Percentiles rank a stretch among this genome's conserved stretches.
Evolutionary conservation across 2,113 vertebrate genomes (phyloP).

Genomic region (Motacilla alba): DNA sequence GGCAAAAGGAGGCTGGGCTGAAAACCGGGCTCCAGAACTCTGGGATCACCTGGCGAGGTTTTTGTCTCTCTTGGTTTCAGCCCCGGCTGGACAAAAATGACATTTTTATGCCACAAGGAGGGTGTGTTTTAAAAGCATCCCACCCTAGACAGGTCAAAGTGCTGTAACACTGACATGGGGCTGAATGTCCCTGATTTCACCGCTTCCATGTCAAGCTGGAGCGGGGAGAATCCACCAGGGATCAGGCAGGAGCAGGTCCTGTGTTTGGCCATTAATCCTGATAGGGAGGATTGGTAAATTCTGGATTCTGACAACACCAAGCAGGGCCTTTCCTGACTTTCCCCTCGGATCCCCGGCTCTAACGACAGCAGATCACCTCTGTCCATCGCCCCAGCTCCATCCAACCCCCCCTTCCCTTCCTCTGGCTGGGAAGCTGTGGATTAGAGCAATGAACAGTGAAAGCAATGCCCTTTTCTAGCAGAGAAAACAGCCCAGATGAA

Average conservation of each 20-base stretch:
- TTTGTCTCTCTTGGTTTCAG: background rate
- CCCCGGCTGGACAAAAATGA: background rate
- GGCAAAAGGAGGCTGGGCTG: background rate
- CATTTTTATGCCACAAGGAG: background rate
- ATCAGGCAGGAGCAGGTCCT: background rate
- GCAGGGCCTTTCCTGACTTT: too few species aligned
- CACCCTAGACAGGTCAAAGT: background rate
- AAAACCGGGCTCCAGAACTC: background rate
- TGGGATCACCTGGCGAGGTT: background rate
- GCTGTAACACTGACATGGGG: background rate
- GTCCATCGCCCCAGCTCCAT: background rate
- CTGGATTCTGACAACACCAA: background rate
- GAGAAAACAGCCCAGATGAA: background rate
- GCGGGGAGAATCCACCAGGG: background rate
- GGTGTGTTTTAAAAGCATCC: background rate
- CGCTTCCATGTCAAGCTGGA: background rate
- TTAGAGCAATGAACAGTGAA: background rate
- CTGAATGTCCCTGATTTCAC: background rate
- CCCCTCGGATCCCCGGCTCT: too few species aligned
- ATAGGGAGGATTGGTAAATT: background rate
- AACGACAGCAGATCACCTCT: background rate
- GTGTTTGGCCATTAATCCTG: background rate
- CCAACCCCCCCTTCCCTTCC: background rate
- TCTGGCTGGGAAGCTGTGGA: background rate
- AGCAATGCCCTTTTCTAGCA: background rate